These are phyloP conservation scores for Deroptyus accipitrinus DNA, from an alignment of 2,113 vertebrate species.

Conservation along the genomic window DNA sequence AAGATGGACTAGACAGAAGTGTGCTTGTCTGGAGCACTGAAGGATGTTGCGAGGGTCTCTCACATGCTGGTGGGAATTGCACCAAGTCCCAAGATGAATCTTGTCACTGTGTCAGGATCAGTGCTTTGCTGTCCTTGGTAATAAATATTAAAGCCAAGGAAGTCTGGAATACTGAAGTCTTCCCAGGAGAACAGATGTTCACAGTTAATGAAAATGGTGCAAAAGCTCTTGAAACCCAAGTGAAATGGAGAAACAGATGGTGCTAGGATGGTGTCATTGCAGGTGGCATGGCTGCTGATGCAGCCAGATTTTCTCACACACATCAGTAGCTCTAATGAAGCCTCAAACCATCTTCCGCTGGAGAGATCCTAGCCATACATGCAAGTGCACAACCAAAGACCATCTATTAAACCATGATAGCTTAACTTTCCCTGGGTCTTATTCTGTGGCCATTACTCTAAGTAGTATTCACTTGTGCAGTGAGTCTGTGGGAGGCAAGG, in stretches of 20 bases:
- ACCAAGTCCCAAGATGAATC: neutral
- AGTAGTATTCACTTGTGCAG: neutral
- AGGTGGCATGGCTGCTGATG: neutral
- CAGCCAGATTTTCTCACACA: neutral
- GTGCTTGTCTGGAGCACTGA: neutral
- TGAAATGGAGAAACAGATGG: neutral
- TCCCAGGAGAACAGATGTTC: neutral
- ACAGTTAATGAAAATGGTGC: neutral
- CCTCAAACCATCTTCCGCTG: rapidly evolving
- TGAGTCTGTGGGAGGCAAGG: neutral
- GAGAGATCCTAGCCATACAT: neutral
- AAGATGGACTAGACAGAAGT: neutral
- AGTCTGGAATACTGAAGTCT: neutral
- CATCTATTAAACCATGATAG: neutral
- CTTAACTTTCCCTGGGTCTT: neutral
- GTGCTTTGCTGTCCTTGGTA: neutral
- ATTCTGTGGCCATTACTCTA: neutral
- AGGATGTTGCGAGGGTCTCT: neutral
- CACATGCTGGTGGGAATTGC: neutral
- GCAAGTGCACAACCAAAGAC: neutral
- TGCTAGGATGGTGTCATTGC: rapidly evolving
- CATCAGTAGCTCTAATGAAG: neutral
- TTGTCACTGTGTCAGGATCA: neutral
- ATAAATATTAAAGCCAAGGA: neutral
- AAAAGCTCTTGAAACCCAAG: neutral